Evolutionary conservation across 2,113 vertebrate genomes (phyloP).

Genomic region (Malurus elegans): DNA sequence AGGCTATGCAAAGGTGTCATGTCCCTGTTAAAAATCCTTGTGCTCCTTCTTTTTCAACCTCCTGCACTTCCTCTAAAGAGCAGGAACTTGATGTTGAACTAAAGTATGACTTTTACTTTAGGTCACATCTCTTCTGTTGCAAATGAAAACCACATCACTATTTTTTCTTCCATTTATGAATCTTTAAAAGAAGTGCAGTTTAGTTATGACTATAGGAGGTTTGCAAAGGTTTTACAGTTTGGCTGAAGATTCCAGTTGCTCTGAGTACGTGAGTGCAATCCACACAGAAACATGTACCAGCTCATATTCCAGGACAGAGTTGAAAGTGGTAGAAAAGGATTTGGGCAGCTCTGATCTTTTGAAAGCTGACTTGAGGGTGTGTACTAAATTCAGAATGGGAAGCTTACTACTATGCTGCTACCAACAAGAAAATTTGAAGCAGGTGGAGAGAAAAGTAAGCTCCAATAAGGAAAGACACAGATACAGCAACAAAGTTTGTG

Average conservation of each 20-base stretch:
- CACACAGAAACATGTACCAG: rapidly evolving
- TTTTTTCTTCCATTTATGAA: background rate
- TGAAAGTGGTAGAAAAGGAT: background rate
- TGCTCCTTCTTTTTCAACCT: background rate
- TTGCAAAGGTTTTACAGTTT: background rate
- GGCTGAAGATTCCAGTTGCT: background rate
- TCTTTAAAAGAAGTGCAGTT: background rate
- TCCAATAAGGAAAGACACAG: background rate
- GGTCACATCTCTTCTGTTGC: background rate
- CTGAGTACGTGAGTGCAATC: background rate
- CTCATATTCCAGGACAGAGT: background rate
- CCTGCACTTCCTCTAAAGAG: background rate
- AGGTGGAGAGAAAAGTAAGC: background rate
- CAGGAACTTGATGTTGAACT: background rate
- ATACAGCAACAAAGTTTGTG: background rate
- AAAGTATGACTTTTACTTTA: background rate
- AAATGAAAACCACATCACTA: background rate
- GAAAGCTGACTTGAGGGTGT: background rate
- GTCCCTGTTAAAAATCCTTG: background rate
- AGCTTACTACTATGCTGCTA: background rate
- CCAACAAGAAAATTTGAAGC: background rate
- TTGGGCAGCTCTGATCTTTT: background rate
- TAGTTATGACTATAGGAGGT: background rate
- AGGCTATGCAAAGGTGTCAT: background rate
- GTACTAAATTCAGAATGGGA: background rate